Evolutionary conservation across 2,888 invertebrate species (phyloP).

Genomic region (Andrena dorsata): DNA sequence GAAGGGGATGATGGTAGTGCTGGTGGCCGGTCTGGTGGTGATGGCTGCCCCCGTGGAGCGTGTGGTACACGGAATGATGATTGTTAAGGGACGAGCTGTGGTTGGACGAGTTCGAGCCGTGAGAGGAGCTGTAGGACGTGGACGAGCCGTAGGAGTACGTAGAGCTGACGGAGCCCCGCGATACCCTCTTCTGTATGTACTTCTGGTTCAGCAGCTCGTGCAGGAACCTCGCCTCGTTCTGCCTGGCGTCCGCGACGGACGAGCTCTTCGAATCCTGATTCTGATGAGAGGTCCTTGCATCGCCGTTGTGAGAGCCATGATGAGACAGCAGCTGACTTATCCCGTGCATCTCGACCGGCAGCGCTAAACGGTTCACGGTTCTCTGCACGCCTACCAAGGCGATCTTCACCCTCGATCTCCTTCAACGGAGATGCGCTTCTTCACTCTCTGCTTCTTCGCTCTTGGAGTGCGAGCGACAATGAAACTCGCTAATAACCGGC

Average conservation of each 20-base stretch:
- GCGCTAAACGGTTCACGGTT: neutral
- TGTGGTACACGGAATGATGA: slow-evolving; percentile 83
- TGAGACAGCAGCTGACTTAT: slow-evolving; percentile 83
- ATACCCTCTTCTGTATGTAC: slow-evolving; percentile 73
- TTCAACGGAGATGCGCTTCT: neutral
- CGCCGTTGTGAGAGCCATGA: slow-evolving; percentile 79
- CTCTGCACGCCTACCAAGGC: neutral
- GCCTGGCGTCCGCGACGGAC: slow-evolving; percentile 55
- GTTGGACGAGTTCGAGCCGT: slow-evolving; percentile 84
- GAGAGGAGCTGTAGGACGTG: slow-evolving; percentile 76
- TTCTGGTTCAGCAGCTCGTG: slow-evolving; percentile 74
- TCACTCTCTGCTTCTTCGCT: neutral
- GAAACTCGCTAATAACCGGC: too few species aligned
- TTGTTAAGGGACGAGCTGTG: slow-evolving; percentile 83
- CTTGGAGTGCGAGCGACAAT: neutral
- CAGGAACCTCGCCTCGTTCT: slow-evolving; percentile 75
- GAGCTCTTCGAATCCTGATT: slow-evolving; percentile 57
- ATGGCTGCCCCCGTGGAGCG: slow-evolving; percentile 79
- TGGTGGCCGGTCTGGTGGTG: slow-evolving; percentile 65
- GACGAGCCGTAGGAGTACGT: slow-evolving; percentile 81
- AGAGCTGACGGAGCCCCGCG: slow-evolving; percentile 81
- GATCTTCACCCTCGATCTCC: neutral
- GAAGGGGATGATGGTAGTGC: slow-evolving; percentile 78
- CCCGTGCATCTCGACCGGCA: slow-evolving; percentile 85
- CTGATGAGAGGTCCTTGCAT: slow-evolving; percentile 50